Base-by-base conservation (phyloP, 2,888 invertebrate genomes). In the Abrostola tripartita region DNA sequence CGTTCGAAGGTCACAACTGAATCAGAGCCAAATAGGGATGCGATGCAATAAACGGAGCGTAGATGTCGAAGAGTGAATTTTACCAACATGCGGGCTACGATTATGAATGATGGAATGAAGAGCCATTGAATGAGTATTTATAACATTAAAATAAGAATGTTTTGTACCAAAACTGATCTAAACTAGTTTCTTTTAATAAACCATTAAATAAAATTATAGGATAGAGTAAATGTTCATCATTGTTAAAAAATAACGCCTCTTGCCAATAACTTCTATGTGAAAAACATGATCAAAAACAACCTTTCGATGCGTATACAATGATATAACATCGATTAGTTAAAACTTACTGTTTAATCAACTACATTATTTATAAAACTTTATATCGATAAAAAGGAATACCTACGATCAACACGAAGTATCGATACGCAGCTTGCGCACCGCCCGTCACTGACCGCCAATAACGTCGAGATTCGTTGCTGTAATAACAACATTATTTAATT, bases 1-100 rank as follows among this genome's bases (percentile, higher is more conserved):
- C 93, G 86, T 90, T 77, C 88, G 89, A 93, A 94, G 94, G 94
- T 93, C 91, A 92, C 71, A 63, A 80, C 83, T 89, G 90, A 91
- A 91, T 91, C 92, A 89, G 85, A 78, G 82, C 78, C 74, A 55
- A 35, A 54, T 73, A 77, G 76, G 64, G 74, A 62, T 38, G 76
- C n/a, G 63, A 69, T 55, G 37, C 57, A 58, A 38, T 52, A 55
- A 57, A 37, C 47, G 47, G 40, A 44, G 24, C 40, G 51, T 55
- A 37, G 63, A 63, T 63, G 61, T 76, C 74, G 76, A 78, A 71
- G 65, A 35, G 4, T 8, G 1, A 37, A 37, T 53, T 41, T 35
- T 49, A 6, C 47, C 54, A 36, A 62, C 54, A 50, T 37, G 14
- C 10, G 52, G 61, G 56, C 41, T 53, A 6, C 47, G 49, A 69